These are phyloP conservation scores for Acrocephalus kingi DNA, from an alignment of 2,113 vertebrate species.

Conservation along the genomic window DNA sequence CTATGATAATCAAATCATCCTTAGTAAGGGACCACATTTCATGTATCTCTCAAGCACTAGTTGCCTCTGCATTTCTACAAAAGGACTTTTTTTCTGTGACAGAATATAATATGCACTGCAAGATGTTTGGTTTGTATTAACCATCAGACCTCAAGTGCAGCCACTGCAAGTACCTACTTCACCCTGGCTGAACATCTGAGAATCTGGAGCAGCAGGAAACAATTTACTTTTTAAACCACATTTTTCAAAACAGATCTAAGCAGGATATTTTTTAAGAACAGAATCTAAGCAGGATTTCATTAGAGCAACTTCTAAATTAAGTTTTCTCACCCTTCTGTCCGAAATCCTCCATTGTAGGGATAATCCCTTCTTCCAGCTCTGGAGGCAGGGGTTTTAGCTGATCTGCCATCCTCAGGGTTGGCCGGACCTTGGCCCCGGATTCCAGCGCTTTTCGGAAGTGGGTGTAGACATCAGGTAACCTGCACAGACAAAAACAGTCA, in stretches of 20 bases:
- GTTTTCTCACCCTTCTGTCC: conserved; percentile 70
- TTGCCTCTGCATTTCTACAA: not conserved
- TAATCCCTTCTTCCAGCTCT: conserved; percentile 75
- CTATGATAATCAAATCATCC: not conserved
- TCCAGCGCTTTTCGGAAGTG: conserved; percentile 81
- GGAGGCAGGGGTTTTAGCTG: conserved; percentile 73
- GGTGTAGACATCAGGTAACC: conserved; percentile 84
- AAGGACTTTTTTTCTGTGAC: not conserved
- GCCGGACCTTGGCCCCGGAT: conserved; percentile 67
- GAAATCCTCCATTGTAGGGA: conserved; percentile 75
- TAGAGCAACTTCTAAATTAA: not conserved
- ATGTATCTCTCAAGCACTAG: accelerated
- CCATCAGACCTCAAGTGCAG: not conserved
- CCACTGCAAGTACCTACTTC: not conserved
- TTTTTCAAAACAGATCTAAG: not conserved
- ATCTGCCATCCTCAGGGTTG: conserved; percentile 55
- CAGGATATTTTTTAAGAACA: not conserved
- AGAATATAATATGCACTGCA: not conserved
- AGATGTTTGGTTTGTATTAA: not conserved
- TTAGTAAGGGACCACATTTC: not conserved
- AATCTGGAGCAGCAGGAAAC: not conserved
- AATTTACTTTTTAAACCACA: not conserved
- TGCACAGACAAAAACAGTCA: not conserved
- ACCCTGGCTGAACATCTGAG: not conserved
- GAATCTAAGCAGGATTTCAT: not conserved